Evolutionary conservation across 2,797 vertebrate genomes (phyloP).

Genomic region (Typhlichthys subterraneus): DNA sequence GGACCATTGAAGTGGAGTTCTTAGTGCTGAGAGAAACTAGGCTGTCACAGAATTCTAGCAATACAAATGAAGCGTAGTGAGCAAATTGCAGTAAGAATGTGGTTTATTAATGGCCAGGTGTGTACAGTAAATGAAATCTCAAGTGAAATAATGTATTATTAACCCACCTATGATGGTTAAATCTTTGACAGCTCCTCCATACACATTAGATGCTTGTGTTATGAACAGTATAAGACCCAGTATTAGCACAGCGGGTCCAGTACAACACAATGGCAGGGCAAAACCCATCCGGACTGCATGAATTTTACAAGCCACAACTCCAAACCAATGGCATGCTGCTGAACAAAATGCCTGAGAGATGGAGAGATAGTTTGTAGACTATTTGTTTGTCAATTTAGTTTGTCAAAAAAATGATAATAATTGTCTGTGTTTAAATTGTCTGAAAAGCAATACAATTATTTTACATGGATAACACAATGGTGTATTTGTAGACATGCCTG

Average conservation of each 20-base stretch:
- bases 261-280: conserved; percentile 69
- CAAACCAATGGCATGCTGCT: conserved; percentile 82
- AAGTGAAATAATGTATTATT: not conserved
- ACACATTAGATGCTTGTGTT: conserved; percentile 35
- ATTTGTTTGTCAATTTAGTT: no score
- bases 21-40: conserved; percentile 28
- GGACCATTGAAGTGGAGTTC: conserved; percentile 59
- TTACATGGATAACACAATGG: no score
- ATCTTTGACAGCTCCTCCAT: fast-evolving
- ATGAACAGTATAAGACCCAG: conserved; percentile 72
- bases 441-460: no score
- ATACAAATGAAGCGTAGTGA: conserved; percentile 8
- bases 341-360: conserved; percentile 64
- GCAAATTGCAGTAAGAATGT: not conserved
- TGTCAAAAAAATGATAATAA: no score
- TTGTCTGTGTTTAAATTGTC: no score
- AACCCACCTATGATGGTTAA: conserved; percentile 30
- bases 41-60: conserved; percentile 63
- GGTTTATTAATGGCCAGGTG: no score
- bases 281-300: conserved; percentile 78
- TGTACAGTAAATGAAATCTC: no score
- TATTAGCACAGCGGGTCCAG: conserved; percentile 73
- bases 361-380: not conserved
- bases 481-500: no score
- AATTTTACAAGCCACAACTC: conserved; percentile 83